Base-by-base conservation (phyloP, 2,797 vertebrate species). In the Coracias cyanogaster region DNA sequence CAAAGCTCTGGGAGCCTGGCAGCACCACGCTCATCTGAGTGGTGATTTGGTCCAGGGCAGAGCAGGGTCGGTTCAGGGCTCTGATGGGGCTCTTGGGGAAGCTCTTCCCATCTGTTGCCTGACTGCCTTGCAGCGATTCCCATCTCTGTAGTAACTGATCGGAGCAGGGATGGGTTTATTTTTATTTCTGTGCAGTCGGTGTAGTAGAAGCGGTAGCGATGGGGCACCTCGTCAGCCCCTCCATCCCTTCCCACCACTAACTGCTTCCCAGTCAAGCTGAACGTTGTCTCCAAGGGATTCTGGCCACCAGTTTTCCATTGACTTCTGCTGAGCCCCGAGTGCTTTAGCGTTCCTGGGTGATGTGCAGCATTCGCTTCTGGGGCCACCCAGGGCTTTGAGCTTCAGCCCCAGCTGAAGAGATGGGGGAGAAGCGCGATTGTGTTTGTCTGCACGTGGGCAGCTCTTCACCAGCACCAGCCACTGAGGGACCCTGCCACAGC, bases 281-380 rank as follows among this genome's bases (percentile, higher is more conserved):
- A 37, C 26, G 1, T 18, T 22, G 19, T 45, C 33, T 19, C 45
- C 64, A 45, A 15, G 24, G 21, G 45, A 12, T 48, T 85, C 28
- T 26, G 15, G 22, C 26, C 60, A 9, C 6, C 6, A 1, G 46
- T 46, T 84, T 28, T 28, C 51, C 29, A 4, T 3, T 31, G 52
- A 10, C 13, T 54, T 76, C 51, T 46, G 49, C 39, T 41, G 69
- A 84, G 66, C 46, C 13, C 46, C 1, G 0, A 18, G 25, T 16
- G 10, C 26, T 13, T 37, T 2, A 21, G 57, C 4, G 1, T 62
- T 37, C 11, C 37, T 14, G 57, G 64, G 21, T 18, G 26, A 43
- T 4, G 28, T 22, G 21, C 2, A 2, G 21, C 51, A 14, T n/a
- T 71, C 1, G 0, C n/a, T 52, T 12, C 18, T 28, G 46, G 22